Conservation (phyloP, 2,113 vertebrate genomes). For the Thalassarche chlororhynchos region DNA sequence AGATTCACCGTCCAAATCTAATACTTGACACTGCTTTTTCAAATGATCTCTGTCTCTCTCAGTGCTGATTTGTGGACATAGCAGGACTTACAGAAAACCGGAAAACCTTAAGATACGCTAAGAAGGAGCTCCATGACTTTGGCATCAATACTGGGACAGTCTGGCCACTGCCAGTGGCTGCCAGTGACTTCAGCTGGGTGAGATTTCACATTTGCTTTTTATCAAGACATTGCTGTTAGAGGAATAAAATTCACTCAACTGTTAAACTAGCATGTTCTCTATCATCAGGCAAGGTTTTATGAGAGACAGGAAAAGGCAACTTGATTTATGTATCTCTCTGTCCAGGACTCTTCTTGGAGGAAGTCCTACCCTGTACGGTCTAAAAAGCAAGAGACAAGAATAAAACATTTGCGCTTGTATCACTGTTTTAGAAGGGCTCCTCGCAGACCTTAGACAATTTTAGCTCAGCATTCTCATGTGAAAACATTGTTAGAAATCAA, state of each 20-base stretch:
- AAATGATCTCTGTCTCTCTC: neutral
- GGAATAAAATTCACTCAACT: neutral
- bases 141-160: neutral
- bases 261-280: neutral
- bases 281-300: neutral
- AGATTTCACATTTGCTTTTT: neutral
- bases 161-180: neutral
- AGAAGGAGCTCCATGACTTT: neutral
- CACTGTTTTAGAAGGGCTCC: neutral
- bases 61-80: neutral
- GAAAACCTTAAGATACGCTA: neutral
- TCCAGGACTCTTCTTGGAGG: neutral
- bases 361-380: neutral
- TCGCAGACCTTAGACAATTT: neutral
- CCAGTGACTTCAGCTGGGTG: neutral
- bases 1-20: neutral
- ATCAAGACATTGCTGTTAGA: neutral
- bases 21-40: neutral
- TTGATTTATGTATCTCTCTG: neutral
- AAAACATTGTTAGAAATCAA: neutral
- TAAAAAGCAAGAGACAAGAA: neutral
- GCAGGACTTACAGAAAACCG: neutral
- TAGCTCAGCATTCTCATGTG: neutral
- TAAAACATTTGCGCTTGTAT: neutral
- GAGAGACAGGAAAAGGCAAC: neutral